Percentiles rank a stretch among this genome's conserved stretches.
Conservation (phyloP, 2,888 invertebrate genomes). For the Troides oblongomaculatus region DNA sequence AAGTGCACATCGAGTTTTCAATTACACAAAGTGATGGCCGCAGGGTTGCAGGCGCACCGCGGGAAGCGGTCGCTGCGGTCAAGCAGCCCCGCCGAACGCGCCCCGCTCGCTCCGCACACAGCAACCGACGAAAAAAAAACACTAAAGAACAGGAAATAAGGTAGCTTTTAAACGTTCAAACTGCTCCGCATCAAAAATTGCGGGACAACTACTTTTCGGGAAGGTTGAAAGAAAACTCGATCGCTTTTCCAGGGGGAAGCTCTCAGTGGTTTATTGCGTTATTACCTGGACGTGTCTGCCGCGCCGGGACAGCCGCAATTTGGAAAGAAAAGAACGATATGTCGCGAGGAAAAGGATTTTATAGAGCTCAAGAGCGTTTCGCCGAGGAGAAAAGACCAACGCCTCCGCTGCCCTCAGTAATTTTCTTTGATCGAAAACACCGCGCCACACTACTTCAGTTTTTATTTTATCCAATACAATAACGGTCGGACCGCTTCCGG, state of each 20-base stretch:
- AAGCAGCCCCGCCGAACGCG: conserved; percentile 67
- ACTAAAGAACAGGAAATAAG: conserved; percentile 55
- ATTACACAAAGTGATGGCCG: conserved; percentile 77
- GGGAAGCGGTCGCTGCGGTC: conserved; percentile 68
- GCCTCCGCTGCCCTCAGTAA: conserved; percentile 60
- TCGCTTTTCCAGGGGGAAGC: conserved; percentile 77
- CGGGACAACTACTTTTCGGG: conserved; percentile 70
- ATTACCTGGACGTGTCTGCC: conserved; percentile 79
- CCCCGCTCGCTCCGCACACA: conserved; percentile 50
- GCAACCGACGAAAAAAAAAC: conserved; percentile 51
- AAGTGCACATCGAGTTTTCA: conserved; percentile 78
- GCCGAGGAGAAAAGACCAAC: conserved; percentile 62
- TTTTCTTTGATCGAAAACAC: conserved; percentile 76
- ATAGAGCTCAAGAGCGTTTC: conserved; percentile 58
- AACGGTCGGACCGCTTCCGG: conserved; percentile 56
- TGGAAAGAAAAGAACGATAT: conserved; percentile 75
- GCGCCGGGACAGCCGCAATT: conserved; percentile 76
- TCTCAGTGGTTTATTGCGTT: conserved; percentile 80
- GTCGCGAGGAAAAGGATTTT: conserved; percentile 75
- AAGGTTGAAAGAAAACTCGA: conserved; percentile 77
- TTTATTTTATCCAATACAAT: conserved; percentile 72
- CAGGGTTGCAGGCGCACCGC: conserved; percentile 63
- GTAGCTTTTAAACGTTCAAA: conserved; percentile 52
- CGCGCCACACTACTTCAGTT: conserved; percentile 59
- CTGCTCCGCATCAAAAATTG: conserved; percentile 52